Percentiles rank a stretch among this genome's conserved stretches.
Evolutionary conservation across 2,888 invertebrate species (phyloP).

Genomic region (Bugula neritina): DNA sequence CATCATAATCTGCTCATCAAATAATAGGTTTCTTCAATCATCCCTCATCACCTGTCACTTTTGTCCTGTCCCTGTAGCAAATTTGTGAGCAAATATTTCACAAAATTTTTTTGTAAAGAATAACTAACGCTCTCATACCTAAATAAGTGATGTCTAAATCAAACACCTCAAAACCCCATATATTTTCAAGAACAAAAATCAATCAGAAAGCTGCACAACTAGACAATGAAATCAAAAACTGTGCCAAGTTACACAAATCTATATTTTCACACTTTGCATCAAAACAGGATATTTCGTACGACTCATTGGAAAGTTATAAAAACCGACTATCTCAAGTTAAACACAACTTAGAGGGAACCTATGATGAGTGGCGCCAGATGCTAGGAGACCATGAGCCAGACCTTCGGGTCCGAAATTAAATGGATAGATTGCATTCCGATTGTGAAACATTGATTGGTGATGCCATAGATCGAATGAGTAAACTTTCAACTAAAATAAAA

Average conservation of each 20-base stretch:
- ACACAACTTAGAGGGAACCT: constrained; percentile 4
- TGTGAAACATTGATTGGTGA: constrained; percentile 4
- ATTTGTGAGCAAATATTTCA: background rate
- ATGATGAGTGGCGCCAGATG: constrained; percentile 1
- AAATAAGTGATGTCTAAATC: background rate
- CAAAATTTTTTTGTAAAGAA: too few species aligned
- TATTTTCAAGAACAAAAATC: background rate
- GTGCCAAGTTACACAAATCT: background rate
- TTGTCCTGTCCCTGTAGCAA: background rate
- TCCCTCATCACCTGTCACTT: background rate
- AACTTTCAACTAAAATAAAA: constrained; percentile 2
- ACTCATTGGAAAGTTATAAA: constrained; percentile 4
- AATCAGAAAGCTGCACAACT: background rate
- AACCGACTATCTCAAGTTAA: background rate
- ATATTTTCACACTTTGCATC: background rate
- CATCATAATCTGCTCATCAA: background rate
- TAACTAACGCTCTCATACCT: too few species aligned
- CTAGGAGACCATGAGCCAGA: background rate
- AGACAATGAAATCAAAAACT: constrained; percentile 10
- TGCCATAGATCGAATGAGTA: constrained; percentile 6
- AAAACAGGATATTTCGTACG: background rate
- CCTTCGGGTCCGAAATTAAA: background rate
- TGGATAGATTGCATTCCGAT: constrained; percentile 5
- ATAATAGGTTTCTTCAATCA: background rate
- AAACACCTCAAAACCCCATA: background rate